Evolutionary conservation across 2,797 vertebrate genomes (phyloP), one percentile per base, ranked within the genome.

Genomic region (Arctocebus calabarensis): DNA sequence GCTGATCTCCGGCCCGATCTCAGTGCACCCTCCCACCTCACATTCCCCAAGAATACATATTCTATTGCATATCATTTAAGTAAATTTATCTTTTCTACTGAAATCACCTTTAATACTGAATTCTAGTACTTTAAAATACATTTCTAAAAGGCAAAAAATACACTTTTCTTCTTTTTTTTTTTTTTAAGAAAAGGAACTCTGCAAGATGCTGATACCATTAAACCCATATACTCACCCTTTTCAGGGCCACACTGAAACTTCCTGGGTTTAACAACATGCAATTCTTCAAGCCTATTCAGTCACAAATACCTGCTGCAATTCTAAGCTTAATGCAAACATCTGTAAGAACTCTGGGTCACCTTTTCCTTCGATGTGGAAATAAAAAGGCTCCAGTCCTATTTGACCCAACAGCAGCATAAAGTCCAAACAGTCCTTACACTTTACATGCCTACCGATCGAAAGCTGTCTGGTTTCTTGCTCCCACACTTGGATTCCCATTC

Each of bases 41-140:
- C n/a, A n/a, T n/a, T n/a, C n/a, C n/a, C n/a, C n/a, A 88, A 87
- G 27, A 94, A 95, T 3, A 27, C 14, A 37, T 79, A 37, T 83
- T 77, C 16, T 43, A 66, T 40, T 92, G 32, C 2, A 68, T 9
- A n/a, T 61, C 37, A 77, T 62, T 71, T 90, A 52, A 85, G 88
- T 85, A 94, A 95, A 90, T 66, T 40, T 37, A 74, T 83, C 23
- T 29, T 91, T 88, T 78, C 62, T 59, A n/a, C n/a, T n/a, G n/a
- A n/a, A 7, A 8, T 37, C 23, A 77, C 22, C 8, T 68, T 59
- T 71, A 25, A 79, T 79, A 89, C 23, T 93, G 68, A 94, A 75
- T 27, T 79, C n/a, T 68, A 61, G 83, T 66, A 85, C n/a, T 82
- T 64, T 81, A 83, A 74, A 90, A 57, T 71, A 27, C 48, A 6